phyloP scores from a whole-genome alignment of 2,888 invertebrate genomes.

The Cryptus viduatorius region DNA sequence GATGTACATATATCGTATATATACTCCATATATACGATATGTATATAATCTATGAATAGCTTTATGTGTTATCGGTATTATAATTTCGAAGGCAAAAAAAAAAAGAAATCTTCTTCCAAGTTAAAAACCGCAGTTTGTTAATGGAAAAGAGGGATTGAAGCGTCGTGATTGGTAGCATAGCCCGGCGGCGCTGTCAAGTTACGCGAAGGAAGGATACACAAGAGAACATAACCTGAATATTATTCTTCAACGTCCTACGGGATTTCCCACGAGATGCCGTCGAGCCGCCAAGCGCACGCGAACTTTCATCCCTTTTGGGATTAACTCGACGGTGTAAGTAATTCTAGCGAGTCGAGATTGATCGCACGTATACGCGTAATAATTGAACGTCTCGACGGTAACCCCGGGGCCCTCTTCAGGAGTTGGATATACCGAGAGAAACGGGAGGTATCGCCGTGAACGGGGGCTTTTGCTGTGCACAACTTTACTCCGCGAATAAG shows the following conservation, averaged over 20 bases:
- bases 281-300: conserved; percentile 37
- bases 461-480: conserved; percentile 19
- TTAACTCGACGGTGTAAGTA: conserved; percentile 71
- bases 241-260: conserved; percentile 74
- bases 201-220: conserved; percentile 1
- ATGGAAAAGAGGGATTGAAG: neutral
- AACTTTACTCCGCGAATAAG: conserved; percentile 14
- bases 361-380: conserved; percentile 72
- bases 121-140: neutral
- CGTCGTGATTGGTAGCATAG: neutral
- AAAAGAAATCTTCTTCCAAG: too few relatives aligned
- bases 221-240: conserved; percentile 67
- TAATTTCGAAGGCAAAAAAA: too few relatives aligned
- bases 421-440: conserved; percentile 1
- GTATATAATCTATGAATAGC: too few relatives aligned
- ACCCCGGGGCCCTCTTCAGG: conserved; percentile 6
- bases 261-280: conserved; percentile 72
- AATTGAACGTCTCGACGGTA: conserved; percentile 70
- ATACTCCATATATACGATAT: too few relatives aligned
- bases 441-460: conserved; percentile 10
- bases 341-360: conserved; percentile 76
- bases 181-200: neutral
- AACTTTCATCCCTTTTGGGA: conserved; percentile 68
- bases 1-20: too few relatives aligned
- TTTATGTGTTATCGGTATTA: too few relatives aligned